These are phyloP conservation scores for Hypanus sabinus DNA, from an alignment of 2,113 vertebrate genomes.

Conservation along the genomic window DNA sequence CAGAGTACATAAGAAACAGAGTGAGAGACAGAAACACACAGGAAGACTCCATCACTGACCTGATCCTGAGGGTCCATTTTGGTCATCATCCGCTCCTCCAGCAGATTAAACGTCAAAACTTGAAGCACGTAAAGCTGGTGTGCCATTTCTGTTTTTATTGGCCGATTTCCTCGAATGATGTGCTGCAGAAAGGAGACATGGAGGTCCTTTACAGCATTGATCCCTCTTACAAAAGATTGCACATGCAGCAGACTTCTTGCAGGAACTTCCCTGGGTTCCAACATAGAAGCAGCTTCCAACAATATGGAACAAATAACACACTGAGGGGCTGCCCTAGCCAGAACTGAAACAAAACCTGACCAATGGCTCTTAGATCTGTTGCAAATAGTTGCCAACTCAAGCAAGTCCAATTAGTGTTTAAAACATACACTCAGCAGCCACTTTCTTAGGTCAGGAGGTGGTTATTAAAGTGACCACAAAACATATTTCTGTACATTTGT, in stretches of 20 bases:
- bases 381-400: neutral
- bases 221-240: neutral
- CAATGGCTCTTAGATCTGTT: neutral
- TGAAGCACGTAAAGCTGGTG: constrained; percentile 96
- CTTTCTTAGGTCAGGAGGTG: no score
- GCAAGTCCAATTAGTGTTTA: neutral
- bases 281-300: neutral
- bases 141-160: constrained; percentile 97
- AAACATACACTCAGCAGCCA: no score
- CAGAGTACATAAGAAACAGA: no score
- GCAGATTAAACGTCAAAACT: constrained; percentile 91
- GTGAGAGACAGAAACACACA: neutral
- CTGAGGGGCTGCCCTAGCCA: neutral
- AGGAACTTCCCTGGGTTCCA: neutral
- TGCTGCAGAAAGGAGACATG: constrained; percentile 58
- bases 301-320: neutral
- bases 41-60: constrained; percentile 49
- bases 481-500: no score
- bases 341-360: neutral
- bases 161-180: constrained; percentile 90
- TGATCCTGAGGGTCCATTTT: constrained; percentile 98
- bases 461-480: no score
- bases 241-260: neutral
- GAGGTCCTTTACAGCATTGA: neutral
- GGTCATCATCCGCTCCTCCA: constrained; percentile 98